Base-by-base conservation (phyloP, 1,140 invertebrate species). In the Pentalonia nigronervosa region DNA sequence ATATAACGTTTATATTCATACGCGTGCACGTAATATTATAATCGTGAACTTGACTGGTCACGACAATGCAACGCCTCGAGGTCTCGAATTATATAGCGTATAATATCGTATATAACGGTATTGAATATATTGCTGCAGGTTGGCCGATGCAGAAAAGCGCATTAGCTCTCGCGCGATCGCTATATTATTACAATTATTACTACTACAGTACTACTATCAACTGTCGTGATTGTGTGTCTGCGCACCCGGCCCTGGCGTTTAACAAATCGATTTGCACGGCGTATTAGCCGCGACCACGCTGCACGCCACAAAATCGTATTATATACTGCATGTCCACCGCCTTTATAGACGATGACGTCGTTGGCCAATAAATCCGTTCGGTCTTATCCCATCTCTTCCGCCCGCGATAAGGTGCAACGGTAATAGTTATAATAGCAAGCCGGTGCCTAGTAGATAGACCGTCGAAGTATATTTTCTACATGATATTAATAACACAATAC, bases 21-120 rank as follows among this genome's bases (percentile, higher is more conserved):
- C 34, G 47, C 84, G 84, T 47, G 45, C 45, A 87, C 84, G 30
- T 53, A 86, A 23, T 86, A 53, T 89, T 53, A 89, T 53, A 89
- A 89, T 89, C 88, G 90, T 92, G 90, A 92, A 92, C 67, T 92
- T n/a, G 90, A 92, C 90, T 23, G 76, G 90, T 92, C 90, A 92
- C 90, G 90, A 92, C 30, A 14, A 30, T 56, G 89, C 56, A 67
- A 90, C 53, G 89, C 89, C 89, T 90, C 89, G 89, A 36, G 89
- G 45, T n/a, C 47, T 45, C 76, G 48, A 23, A 36, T 14, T 11
- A 7, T 92, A 53, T 1, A 83, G 81, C 90, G 90, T 83, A 92
- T 34, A 83, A 50, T 92, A 76, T 67, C 25, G 30, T 67, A 67
- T 76, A 30, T 76, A 76, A 76, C 60, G 60, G 60, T 76, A 76